These are phyloP conservation scores for Solea solea DNA, from an alignment of 2,113 vertebrate genomes.

Conservation along the genomic window DNA sequence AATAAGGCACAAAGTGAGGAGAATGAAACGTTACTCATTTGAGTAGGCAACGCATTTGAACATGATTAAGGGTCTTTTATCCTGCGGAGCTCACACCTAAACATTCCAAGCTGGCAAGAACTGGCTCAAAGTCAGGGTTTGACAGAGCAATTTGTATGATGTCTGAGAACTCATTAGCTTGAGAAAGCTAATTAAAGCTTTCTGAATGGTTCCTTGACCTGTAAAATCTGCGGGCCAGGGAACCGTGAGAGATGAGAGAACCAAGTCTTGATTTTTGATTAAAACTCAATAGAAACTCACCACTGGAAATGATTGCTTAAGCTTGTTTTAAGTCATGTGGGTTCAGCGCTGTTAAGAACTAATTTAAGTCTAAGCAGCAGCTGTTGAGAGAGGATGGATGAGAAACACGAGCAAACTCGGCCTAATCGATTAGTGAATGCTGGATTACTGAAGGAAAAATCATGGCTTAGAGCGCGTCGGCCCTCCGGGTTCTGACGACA, in stretches of 20 bases:
- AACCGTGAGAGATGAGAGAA: slow-evolving; percentile 64
- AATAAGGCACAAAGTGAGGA: slow-evolving; percentile 41
- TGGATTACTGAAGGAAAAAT: background rate
- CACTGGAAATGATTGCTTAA: slow-evolving; percentile 64
- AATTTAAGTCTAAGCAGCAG: slow-evolving; percentile 37
- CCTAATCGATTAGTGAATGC: slow-evolving; percentile 13
- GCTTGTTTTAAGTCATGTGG: slow-evolving; percentile 42
- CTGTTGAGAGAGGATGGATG: slow-evolving; percentile 4
- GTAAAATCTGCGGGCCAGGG: slow-evolving; percentile 64
- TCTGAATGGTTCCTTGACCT: slow-evolving; percentile 78
- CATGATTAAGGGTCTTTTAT: slow-evolving; percentile 69
- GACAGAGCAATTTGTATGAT: slow-evolving; percentile 79
- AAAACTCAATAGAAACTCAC: slow-evolving; percentile 64
- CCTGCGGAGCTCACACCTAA: slow-evolving; percentile 61
- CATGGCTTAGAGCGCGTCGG: background rate
- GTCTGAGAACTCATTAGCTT: slow-evolving; percentile 74
- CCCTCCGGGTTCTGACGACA: background rate
- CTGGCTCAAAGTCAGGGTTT: slow-evolving; percentile 73
- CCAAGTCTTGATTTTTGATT: slow-evolving; percentile 71
- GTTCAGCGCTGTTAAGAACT: slow-evolving; percentile 19
- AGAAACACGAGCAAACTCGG: slow-evolving; percentile 11
- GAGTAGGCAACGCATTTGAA: slow-evolving; percentile 70
- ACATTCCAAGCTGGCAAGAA: slow-evolving; percentile 60
- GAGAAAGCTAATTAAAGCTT: slow-evolving; percentile 77
- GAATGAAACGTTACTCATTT: slow-evolving; percentile 67